These are phyloP conservation scores for Chrysoperla carnea DNA, from an alignment of 1,140 invertebrate species.

Conservation along the genomic window DNA sequence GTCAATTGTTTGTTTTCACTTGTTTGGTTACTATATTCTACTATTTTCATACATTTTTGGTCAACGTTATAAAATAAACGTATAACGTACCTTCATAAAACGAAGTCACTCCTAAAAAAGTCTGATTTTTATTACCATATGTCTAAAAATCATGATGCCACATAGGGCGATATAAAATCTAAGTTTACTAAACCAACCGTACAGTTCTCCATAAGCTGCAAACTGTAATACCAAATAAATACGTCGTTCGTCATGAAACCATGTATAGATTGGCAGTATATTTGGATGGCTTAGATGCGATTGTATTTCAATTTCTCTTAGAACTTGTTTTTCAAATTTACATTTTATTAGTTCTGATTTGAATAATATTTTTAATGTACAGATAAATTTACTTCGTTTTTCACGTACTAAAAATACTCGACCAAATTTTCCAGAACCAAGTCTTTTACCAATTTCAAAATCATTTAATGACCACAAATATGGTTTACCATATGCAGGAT, in stretches of 20 bases:
- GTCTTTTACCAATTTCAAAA: slow-evolving; percentile 68
- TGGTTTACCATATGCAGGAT: too few relatives aligned
- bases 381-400: slow-evolving; percentile 61
- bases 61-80: too few relatives aligned
- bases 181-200: slow-evolving; percentile 51
- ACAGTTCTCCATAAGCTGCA: slow-evolving; percentile 80
- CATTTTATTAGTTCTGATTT: slow-evolving; percentile 67
- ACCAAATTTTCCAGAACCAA: slow-evolving; percentile 85
- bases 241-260: slow-evolving; percentile 77
- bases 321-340: slow-evolving; percentile 61
- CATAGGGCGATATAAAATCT: too few relatives aligned
- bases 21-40: too few relatives aligned
- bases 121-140: too few relatives aligned
- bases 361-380: slow-evolving; percentile 84
- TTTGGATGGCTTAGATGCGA: slow-evolving; percentile 83
- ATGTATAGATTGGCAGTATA: slow-evolving; percentile 74
- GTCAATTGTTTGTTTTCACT: too few relatives aligned
- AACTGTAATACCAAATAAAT: slow-evolving; percentile 89
- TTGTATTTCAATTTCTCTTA: slow-evolving; percentile 94
- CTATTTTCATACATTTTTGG: too few relatives aligned
- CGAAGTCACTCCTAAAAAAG: too few relatives aligned
- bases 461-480: slow-evolving; percentile 45
- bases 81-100: too few relatives aligned
- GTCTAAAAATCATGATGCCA: too few relatives aligned
- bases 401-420: slow-evolving; percentile 81